These are phyloP conservation scores for Nasonia giraulti DNA, from an alignment of 1,140 invertebrate genomes.

Conservation along the genomic window DNA sequence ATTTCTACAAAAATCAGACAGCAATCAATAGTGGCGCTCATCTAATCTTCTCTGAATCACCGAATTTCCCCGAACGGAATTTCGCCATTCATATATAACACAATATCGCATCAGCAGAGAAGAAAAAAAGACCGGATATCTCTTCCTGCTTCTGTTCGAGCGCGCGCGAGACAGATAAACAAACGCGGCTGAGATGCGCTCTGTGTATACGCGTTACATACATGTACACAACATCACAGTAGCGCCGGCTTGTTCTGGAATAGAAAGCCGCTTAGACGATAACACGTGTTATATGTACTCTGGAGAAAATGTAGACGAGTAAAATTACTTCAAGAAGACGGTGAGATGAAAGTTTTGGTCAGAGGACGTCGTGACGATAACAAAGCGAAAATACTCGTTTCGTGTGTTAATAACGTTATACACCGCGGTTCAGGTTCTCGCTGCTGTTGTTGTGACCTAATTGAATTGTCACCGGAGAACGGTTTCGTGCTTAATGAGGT, in stretches of 20 bases:
- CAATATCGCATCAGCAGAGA: background rate
- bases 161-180: conserved; percentile 25
- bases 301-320: conserved; percentile 9
- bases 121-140: conserved; percentile 29
- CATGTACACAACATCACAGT: background rate
- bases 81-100: background rate
- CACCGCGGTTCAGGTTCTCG: too few species aligned
- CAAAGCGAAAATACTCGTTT: too few species aligned
- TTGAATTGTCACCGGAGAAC: background rate
- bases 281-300: background rate
- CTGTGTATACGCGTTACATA: background rate
- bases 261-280: conserved; percentile 32
- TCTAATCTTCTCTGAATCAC: background rate
- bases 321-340: too few species aligned
- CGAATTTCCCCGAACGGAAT: background rate
- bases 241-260: conserved; percentile 22
- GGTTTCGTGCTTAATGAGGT: background rate
- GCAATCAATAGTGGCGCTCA: too few species aligned
- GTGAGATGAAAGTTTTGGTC: too few species aligned
- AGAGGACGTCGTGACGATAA: too few species aligned
- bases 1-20: background rate
- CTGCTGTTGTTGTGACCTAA: background rate
- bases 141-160: background rate
- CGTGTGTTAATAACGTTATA: too few species aligned
- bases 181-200: conserved; percentile 15